Evolutionary conservation across 2,888 invertebrate species (phyloP), one percentile per base, ranked within the genome.

Genomic region (Sycophila texana): DNA sequence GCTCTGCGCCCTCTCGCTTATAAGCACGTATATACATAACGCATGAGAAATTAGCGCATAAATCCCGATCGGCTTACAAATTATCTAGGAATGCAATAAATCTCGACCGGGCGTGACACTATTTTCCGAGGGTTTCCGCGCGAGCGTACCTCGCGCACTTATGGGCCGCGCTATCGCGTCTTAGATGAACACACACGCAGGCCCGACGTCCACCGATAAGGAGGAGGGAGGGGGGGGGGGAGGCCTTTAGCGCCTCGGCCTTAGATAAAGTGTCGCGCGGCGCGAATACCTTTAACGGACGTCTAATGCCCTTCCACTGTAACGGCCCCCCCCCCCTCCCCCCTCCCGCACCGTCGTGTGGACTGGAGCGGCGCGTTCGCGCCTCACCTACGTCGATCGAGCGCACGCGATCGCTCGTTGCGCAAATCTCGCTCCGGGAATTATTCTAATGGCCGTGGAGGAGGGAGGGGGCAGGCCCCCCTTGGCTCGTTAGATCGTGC

Each of bases 61-160:
- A 39, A 39, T 39, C 39, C 10, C 39, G 39, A 39, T 39, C 39
- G 39, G 39, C 39, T 10, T 47, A 61, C 73, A 68, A 76, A 74
- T 80, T 70, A 71, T 60, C 55, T 55, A 67, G 60, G 67, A 79
- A 67, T 67, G 79, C 20, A 55, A 79, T 79, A 67, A 79, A 79
- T 79, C 67, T 47, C 53, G 20, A n/a, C 39, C 55, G 57, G 2
- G 39, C 61, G 30, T n/a, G 47, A 61, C 61, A 66, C 53, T 66
- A 26, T 26, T 79, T 74, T 79, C 61, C n/a, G 60, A 70, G 65
- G 63, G n/a, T 22, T 65, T 16, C 2, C 18, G 14, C 57, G 66
- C 22, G 12, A 39, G 55, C 26, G 26, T 12, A 12, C 12, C 53
- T 12, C 20, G 13, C 13, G 22, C 22, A 49, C 63, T 2, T 20